phyloP scores from a whole-genome alignment of 2,797 vertebrate species.

The Pelobates cultripes region DNA sequence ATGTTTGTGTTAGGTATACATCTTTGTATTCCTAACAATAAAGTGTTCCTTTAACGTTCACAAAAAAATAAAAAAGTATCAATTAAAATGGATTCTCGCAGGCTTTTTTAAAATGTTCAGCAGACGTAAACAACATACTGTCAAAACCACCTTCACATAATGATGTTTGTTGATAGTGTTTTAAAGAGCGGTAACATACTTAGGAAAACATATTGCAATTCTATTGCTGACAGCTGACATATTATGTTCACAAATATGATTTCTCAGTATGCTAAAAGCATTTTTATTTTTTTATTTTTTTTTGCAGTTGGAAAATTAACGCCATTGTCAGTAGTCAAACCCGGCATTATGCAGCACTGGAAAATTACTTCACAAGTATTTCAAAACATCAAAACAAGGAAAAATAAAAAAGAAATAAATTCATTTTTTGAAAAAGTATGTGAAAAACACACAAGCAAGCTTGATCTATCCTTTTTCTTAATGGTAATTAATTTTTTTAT shows the following conservation, averaged over 20 bases:
- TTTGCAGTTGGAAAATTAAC: conserved; percentile 16
- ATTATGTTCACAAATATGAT: neutral
- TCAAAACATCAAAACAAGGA: conserved; percentile 10
- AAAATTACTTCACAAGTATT: neutral
- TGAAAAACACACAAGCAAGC: too few species aligned
- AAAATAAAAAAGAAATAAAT: neutral
- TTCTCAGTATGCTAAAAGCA: conserved; percentile 12
- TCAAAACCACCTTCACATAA: conserved; percentile 15
- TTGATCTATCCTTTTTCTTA: too few species aligned
- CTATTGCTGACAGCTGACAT: conserved; percentile 39
- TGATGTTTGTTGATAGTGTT: conserved; percentile 31
- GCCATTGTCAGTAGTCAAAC: neutral
- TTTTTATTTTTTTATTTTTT: neutral
- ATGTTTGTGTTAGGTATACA: too few species aligned
- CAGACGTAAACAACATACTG: conserved; percentile 44
- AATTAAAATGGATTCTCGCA: conserved; percentile 6
- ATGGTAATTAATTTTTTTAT: too few species aligned
- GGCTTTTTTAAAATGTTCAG: conserved; percentile 3
- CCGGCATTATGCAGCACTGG: neutral
- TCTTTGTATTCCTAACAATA: too few species aligned
- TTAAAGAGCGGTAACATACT: conserved; percentile 2
- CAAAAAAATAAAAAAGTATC: neutral
- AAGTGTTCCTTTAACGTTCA: too few species aligned
- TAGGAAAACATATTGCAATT: conserved; percentile 39
- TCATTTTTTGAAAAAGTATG: too few species aligned